Evolutionary conservation across 2,113 vertebrate genomes (phyloP), one percentile per base, ranked within the genome.

Genomic region (Crotalus viridis): DNA sequence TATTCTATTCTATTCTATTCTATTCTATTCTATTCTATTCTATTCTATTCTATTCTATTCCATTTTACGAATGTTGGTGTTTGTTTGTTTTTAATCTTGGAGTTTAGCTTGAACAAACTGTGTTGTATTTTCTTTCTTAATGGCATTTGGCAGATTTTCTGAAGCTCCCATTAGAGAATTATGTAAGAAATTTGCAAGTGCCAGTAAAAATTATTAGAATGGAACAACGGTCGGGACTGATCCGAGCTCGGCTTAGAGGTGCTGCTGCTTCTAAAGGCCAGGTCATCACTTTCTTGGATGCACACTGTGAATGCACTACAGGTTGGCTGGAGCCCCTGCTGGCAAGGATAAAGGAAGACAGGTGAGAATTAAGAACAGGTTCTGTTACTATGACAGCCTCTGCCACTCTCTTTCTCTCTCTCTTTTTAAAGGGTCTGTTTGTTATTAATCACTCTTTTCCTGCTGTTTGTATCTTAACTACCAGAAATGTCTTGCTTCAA

Each of bases 261-360:
- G 99, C 99, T 0, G 99, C 99, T 0, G 98, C 98, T 57, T 98
- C 99, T 1, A 97, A 90, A 88, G 99, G 99, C 59, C 98, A 99
- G 97, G 98, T 99, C 92, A 98, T 99, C 94, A 99, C 99, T 0
- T 99, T 99, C 96, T 97, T 99, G 74, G 99, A 99, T 0, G 99
- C 99, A 43, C 99, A 99, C 97, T 99, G 99, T 43, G 99, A 99
- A 96, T 99, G 99, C 94, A 99, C 99, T 0, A 88, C 97, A 57
- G 99, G 99, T 87, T 99, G 99, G 99, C 97, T 99, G 43, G 99
- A 99, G 95, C 99, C 99, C 0, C 97, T 99, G 94, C 97, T 99
- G 97, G 98, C 98, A 0, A 97, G 99, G 90, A 99, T 99, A 95
- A 98, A 98, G 96, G 99, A 99, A 95, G 97, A 98, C 96, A 97